Conservation (phyloP, 2,113 vertebrate species). For the Zosterops lateralis region DNA sequence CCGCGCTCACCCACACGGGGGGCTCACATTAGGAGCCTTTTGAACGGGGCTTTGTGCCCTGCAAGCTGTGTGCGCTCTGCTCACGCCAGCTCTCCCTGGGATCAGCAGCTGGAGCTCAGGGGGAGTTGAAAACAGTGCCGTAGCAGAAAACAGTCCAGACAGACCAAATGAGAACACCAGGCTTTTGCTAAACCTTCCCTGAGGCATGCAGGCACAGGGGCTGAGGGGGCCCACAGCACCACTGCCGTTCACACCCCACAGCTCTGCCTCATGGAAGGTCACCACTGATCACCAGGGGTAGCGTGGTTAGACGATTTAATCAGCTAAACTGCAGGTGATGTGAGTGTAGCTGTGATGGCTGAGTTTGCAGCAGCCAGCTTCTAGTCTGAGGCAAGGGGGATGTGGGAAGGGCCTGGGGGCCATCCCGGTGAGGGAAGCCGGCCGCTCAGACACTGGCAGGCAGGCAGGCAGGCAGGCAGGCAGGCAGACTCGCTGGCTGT, state of each 20-base stretch:
- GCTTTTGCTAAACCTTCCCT: neutral
- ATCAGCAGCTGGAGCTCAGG: neutral
- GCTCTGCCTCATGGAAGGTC: neutral
- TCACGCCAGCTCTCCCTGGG: accelerated
- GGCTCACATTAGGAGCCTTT: neutral
- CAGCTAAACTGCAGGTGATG: neutral
- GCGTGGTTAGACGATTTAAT: neutral
- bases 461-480: no score
- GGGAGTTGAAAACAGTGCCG: neutral
- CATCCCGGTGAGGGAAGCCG: neutral
- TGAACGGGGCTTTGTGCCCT: neutral
- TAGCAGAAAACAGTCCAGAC: neutral
- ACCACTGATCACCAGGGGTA: neutral
- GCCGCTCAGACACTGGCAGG: neutral
- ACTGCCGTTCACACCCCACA: accelerated
- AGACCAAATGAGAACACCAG: neutral
- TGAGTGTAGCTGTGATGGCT: neutral
- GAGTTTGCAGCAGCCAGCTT: accelerated
- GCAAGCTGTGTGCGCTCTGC: neutral
- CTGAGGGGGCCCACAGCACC: no score
- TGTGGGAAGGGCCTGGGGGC: no score
- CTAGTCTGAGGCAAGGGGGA: neutral
- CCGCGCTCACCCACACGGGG: accelerated
- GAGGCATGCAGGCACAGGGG: accelerated
- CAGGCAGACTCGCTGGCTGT: neutral